phyloP scores from a whole-genome alignment of 1,140 invertebrate genomes.

The Pollicipes pollicipes region DNA sequence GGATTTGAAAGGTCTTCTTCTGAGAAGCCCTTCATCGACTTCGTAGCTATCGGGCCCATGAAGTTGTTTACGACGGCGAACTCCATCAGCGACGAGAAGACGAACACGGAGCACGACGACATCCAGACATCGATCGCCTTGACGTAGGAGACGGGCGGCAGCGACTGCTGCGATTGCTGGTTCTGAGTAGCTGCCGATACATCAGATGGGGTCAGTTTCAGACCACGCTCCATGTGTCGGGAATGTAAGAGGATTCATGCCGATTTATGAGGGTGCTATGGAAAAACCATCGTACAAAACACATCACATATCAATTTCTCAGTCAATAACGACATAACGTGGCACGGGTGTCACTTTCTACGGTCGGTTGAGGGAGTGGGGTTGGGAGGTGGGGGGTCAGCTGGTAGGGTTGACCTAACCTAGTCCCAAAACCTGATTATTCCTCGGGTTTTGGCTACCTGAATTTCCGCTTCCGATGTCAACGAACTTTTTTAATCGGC shows the following conservation, averaged over 20 bases:
- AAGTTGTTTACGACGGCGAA: constrained; percentile 82
- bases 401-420: no score
- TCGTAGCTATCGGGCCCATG: constrained; percentile 39
- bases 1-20: no score
- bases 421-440: no score
- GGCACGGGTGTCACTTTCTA: no score
- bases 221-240: not conserved
- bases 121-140: constrained; percentile 88
- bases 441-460: no score
- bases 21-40: not conserved
- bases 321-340: no score
- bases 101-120: constrained; percentile 80
- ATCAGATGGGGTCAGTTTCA: not conserved
- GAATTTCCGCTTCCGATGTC: no score
- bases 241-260: not conserved
- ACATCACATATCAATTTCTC: no score
- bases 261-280: not conserved
- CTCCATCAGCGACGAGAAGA: constrained; percentile 80
- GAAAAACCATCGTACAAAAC: not conserved
- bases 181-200: constrained; percentile 56
- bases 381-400: no score
- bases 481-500: no score
- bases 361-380: no score
- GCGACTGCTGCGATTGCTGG: constrained; percentile 71
- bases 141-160: constrained; percentile 74